Evolutionary conservation across 2,113 vertebrate species (phyloP), one percentile per base, ranked within the genome.

Genomic region (Takifugu bimaculatus): DNA sequence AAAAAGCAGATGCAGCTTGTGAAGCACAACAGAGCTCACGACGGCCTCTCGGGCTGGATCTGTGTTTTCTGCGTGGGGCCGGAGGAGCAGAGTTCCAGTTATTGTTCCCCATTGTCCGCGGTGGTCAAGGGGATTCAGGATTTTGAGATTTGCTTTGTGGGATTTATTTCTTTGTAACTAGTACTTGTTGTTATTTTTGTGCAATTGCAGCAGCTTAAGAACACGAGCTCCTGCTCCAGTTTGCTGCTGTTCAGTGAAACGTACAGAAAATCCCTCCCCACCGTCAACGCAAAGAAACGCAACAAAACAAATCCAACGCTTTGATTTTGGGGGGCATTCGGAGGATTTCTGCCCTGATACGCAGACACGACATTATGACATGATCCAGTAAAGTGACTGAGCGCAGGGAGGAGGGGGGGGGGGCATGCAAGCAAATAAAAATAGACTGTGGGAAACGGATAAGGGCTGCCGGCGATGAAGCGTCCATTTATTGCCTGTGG

Each of bases 401-500:
- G 10, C 2, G 47, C 10, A 28, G 3, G 54, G 26, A 11, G 5
- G 26, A 11, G 49, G 12, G 20, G 3, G 57, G 20, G 13, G 13
- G 50, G 50, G 63, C 55, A 63, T 15, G 9, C 65, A 50, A 52
- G 44, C 53, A 54, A 74, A 49, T 79, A 74, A 78, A 85, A 81
- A 83, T 79, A 85, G 80, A 68, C 68, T 57, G 68, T 68, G 68
- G 57, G 72, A 74, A 67, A 60, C 65, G 13, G 79, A 79, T 77
- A 70, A 81, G 68, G 35, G 35, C 62, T 60, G 69, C 25, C n/a
- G 50, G 71, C 68, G 66, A 63, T 1, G 35, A 54, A 67, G 68
- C 65, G 20, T 51, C 59, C 35, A 48, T 50, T 4, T 54, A 68
- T 62, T 53, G 72, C 79, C 58, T 56, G 65, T 63, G 45, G 72